A percentile compares a stretch with the other conserved stretches of the same genome.
phyloP scores from a whole-genome alignment of 2,888 invertebrate species.

The Celastrina argiolus region DNA sequence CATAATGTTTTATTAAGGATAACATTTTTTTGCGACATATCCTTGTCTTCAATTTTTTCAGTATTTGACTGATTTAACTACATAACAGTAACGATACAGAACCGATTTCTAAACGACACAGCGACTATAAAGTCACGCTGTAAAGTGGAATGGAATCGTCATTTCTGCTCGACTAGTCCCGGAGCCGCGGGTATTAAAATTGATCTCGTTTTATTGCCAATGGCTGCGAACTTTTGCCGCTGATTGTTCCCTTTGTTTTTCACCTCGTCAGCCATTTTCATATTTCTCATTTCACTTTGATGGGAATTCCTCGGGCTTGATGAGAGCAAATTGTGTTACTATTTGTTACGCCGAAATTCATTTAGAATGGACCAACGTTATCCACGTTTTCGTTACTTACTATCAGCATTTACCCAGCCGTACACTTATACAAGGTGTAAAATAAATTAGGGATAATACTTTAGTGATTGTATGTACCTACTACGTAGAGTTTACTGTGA shows the following conservation, averaged over 20 bases:
- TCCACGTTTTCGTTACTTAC: neutral
- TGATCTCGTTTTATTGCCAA: slow-evolving; percentile 38
- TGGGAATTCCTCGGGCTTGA: neutral
- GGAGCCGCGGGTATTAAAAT: slow-evolving; percentile 38
- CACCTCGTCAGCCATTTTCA: slow-evolving; percentile 23
- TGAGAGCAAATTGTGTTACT: slow-evolving; percentile 6
- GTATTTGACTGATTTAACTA: neutral
- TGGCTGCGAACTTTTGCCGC: slow-evolving; percentile 34
- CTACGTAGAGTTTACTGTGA: no score
- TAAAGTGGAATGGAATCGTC: neutral
- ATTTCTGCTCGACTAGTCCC: slow-evolving; percentile 21
- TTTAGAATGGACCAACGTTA: neutral
- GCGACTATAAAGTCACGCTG: neutral
- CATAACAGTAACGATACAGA: neutral
- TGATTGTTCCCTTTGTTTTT: slow-evolving; percentile 37
- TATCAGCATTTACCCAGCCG: neutral
- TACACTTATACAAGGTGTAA: no score
- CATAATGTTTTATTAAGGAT: no score
- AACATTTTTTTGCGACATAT: no score
- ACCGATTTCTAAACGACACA: neutral
- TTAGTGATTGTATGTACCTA: no score
- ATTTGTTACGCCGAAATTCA: neutral
- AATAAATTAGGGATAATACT: no score
- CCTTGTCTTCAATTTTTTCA: no score
- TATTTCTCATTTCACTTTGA: slow-evolving; percentile 22